A percentile compares a stretch with the other conserved stretches of the same genome.
These are phyloP conservation scores for Sebastes iracundus DNA, from an alignment of 2,797 vertebrate genomes.

Conservation along the genomic window DNA sequence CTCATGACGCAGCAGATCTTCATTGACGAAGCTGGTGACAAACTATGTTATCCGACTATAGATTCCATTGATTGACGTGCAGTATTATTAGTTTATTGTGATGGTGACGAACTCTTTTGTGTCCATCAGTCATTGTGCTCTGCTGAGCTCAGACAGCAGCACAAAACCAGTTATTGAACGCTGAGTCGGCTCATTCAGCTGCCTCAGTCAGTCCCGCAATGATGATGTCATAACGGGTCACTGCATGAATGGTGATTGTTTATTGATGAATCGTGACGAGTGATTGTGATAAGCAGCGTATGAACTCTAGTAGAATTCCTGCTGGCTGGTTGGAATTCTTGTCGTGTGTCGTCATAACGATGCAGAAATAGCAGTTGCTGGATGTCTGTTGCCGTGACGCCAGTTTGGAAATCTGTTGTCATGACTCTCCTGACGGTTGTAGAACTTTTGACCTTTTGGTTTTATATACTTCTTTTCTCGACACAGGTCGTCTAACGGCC, in stretches of 20 bases:
- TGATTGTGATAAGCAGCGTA: not conserved
- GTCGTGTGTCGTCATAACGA: not conserved
- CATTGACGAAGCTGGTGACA: not conserved
- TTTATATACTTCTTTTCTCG: no score
- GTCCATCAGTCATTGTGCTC: not conserved
- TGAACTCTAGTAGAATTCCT: not conserved
- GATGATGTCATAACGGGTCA: constrained; percentile 20
- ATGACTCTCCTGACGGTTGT: not conserved
- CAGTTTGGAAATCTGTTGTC: not conserved
- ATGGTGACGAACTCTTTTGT: constrained; percentile 5
- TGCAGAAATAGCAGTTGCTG: not conserved
- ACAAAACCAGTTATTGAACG: not conserved
- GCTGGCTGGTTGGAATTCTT: constrained; percentile 3
- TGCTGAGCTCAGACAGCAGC: not conserved
- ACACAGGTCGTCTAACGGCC: no score
- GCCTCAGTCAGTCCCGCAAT: not conserved
- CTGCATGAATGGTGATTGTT: not conserved
- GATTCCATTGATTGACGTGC: not conserved
- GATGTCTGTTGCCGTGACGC: not conserved
- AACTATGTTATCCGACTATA: not conserved
- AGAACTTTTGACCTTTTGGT: no score
- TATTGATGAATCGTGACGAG: not conserved
- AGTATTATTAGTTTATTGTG: not conserved
- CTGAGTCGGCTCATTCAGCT: constrained; percentile 2
- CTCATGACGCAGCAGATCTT: not conserved